Evolutionary conservation across 2,797 vertebrate species (phyloP).

Genomic region (Intellagama lesueurii): DNA sequence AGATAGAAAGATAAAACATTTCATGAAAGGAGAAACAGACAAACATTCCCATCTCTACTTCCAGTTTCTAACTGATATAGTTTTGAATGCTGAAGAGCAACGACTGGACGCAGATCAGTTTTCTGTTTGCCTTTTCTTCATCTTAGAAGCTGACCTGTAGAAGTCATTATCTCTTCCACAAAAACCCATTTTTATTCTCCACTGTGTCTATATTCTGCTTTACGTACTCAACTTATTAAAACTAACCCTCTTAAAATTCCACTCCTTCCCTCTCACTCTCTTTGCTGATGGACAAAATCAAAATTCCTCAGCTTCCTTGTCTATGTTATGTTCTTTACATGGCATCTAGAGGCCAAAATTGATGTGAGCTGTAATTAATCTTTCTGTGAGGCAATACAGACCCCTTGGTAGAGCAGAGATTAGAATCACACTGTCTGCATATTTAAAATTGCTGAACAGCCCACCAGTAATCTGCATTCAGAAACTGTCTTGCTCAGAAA

Average conservation of each 20-base stretch:
- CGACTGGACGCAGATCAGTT: conserved; percentile 15
- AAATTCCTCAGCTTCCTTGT: conserved; percentile 71
- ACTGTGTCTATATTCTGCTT: conserved; percentile 50
- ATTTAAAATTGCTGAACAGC: conserved; percentile 66
- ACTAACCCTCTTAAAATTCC: conserved; percentile 49
- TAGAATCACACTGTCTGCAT: conserved; percentile 72
- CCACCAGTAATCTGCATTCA: conserved; percentile 71
- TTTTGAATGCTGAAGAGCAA: conserved; percentile 44
- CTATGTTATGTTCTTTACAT: conserved; percentile 74
- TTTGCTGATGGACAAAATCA: conserved; percentile 62
- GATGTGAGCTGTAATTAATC: conserved; percentile 79
- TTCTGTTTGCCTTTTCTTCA: conserved; percentile 53
- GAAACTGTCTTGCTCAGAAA: conserved; percentile 51
- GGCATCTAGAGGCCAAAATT: conserved; percentile 80
- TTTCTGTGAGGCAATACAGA: conserved; percentile 70
- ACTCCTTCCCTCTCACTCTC: conserved; percentile 5
- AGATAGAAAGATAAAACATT: not conserved
- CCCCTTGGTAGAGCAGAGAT: conserved; percentile 57
- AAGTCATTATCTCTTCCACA: conserved; percentile 50
- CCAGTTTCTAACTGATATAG: conserved; percentile 28
- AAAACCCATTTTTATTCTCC: conserved; percentile 43
- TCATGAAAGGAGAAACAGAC: not conserved
- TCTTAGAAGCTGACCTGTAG: conserved; percentile 50
- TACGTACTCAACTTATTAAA: conserved; percentile 38
- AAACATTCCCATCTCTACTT: conserved; percentile 1